A percentile compares a stretch with the other conserved stretches of the same genome.
phyloP scores from a whole-genome alignment of 2,797 vertebrate species.

The Girardinus metallicus region DNA sequence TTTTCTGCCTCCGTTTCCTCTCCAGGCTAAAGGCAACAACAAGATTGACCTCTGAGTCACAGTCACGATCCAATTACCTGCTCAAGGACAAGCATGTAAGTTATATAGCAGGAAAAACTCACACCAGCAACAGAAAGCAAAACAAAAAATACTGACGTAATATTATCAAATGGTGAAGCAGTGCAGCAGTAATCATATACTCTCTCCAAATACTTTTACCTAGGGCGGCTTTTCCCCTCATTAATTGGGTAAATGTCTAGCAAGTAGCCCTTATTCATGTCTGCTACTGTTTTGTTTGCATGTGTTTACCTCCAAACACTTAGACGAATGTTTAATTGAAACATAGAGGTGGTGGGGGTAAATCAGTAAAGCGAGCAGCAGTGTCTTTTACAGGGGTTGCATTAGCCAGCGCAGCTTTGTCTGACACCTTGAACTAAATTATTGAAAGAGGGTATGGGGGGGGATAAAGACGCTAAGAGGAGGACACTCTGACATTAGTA shows the following conservation, averaged over 20 bases:
- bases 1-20: constrained; percentile 14
- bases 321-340: constrained; percentile 78
- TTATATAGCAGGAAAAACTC: constrained; percentile 69
- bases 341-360: constrained; percentile 54
- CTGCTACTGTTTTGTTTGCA: constrained; percentile 30
- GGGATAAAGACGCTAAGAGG: constrained; percentile 50
- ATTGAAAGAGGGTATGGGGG: constrained; percentile 71
- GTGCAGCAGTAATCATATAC: constrained; percentile 8
- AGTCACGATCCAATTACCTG: constrained; percentile 74
- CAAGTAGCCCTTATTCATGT: constrained; percentile 16
- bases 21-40: constrained; percentile 67
- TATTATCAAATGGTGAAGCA: constrained; percentile 2
- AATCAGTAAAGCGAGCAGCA: constrained; percentile 73
- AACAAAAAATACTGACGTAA: background rate
- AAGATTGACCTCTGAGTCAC: constrained; percentile 73
- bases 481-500: constrained; percentile 79
- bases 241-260: background rate
- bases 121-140: constrained; percentile 31
- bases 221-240: background rate
- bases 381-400: constrained; percentile 81
- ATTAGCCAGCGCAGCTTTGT: constrained; percentile 85
- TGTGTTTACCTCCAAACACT: constrained; percentile 62
- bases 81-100: constrained; percentile 75
- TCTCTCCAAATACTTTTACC: background rate
- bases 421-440: constrained; percentile 84